These are phyloP conservation scores for Agrochola macilenta DNA, from an alignment of 2,888 invertebrate species.

Conservation along the genomic window DNA sequence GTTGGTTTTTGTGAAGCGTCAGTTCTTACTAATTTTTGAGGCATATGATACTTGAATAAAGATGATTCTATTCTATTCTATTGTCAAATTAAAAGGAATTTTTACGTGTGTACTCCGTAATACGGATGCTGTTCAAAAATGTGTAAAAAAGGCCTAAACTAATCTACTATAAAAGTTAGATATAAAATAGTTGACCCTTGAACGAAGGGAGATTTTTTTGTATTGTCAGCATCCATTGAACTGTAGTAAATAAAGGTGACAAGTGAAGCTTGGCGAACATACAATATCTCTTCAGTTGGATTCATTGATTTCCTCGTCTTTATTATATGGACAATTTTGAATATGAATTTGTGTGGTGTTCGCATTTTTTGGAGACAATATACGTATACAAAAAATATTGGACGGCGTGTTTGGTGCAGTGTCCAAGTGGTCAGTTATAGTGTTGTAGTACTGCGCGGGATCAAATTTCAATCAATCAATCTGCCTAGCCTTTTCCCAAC, in stretches of 20 bases:
- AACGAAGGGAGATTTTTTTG: not conserved
- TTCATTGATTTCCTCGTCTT: slow-evolving; percentile 14
- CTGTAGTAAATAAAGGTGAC: not conserved
- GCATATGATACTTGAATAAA: too few species aligned
- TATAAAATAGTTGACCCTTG: slow-evolving; percentile 7
- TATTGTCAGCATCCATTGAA: slow-evolving; percentile 17
- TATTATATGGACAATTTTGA: not conserved
- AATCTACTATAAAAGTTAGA: not conserved
- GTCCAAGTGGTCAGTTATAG: not conserved
- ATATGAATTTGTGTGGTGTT: not conserved
- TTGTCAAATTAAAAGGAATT: too few species aligned
- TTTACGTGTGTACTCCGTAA: not conserved
- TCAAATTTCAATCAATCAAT: too few species aligned
- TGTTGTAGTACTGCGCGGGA: not conserved
- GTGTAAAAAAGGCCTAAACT: not conserved
- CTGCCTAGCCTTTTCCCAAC: too few species aligned
- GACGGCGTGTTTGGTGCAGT: not conserved
- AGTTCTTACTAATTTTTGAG: too few species aligned
- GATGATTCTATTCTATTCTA: too few species aligned
- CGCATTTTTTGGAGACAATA: not conserved
- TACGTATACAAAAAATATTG: too few species aligned
- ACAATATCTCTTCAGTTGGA: too few species aligned
- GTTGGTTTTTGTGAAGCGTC: too few species aligned
- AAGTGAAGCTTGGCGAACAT: too few species aligned
- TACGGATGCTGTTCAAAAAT: not conserved